Base-by-base conservation (phyloP, 2,888 invertebrate genomes). In the Pammene fasciana region DNA sequence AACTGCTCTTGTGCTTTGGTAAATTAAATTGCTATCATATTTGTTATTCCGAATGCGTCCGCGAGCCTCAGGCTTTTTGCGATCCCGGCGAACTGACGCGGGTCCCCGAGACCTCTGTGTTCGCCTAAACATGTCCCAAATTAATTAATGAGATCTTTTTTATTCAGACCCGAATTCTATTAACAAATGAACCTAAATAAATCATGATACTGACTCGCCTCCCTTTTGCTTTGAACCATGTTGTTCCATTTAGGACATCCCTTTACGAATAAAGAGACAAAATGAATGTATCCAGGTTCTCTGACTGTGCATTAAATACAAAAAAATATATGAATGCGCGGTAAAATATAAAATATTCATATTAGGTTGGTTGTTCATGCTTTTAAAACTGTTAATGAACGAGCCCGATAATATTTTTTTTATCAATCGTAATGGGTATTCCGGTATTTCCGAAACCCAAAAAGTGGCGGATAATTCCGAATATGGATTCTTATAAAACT, bases 51-150 rank as follows among this genome's bases (percentile, higher is more conserved):
- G 50, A 50, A 50, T 26, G 16, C 48, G 50, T 26, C 26, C 26
- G 18, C 18, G n/a, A 13, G 36, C 54, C 54, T 2, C 34, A 34
- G 54, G 9, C 34, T 54, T 41, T 57, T 57, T 57, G 56, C 41
- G 38, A 8, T 2, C 14, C 36, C n/a, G 38, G 9, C 7, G n/a
- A 26, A 26, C 26, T 41, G 61, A 50, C 50, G 50, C 38, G 41
- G 61, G 38, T 50, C 14, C 16, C 9, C 0, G 14, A 14, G 45
- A 13, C n/a, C 48, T 9, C n/a, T 10, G 1, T 16, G n/a, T 8
- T 61, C 9, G 16, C 16, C 34, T 16, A 45, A 59, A 16, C 45
- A 38, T 62, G 50, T 62, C 50, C 48, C 38, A 18, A 62, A 50
- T 62, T 50, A 50, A 62, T 50, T 11, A 50, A 26, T 26, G 45